phyloP scores from a whole-genome alignment of 2,113 vertebrate species.

The Zosterops lateralis region DNA sequence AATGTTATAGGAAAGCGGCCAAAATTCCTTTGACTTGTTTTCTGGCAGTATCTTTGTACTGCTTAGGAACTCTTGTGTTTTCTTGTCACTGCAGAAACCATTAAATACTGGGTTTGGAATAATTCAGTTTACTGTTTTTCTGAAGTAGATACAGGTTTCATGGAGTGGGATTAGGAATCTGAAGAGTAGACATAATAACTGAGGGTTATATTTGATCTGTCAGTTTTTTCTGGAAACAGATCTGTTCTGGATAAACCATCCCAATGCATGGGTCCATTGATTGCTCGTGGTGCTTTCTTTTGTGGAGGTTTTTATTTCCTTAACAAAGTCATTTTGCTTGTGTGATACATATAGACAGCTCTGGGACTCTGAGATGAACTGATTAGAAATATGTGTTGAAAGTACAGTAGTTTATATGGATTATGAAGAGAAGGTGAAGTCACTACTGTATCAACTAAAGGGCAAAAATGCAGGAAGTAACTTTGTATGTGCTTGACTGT shows the following conservation, averaged over 20 bases:
- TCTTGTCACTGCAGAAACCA: neutral
- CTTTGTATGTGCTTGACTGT: neutral
- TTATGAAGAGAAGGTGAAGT: neutral
- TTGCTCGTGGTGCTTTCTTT: neutral
- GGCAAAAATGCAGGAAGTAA: neutral
- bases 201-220: neutral
- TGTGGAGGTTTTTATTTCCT: neutral
- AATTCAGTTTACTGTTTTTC: neutral
- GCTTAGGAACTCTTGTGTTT: neutral
- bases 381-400: neutral
- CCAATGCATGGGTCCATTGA: rapidly evolving
- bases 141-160: neutral
- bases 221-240: neutral
- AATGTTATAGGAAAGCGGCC: neutral
- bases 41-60: neutral
- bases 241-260: neutral
- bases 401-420: neutral
- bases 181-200: neutral
- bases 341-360: neutral
- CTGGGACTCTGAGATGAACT: neutral
- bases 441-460: neutral
- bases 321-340: neutral
- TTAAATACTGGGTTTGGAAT: neutral
- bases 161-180: neutral
- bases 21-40: constrained; percentile 18